Conservation (phyloP, 2,888 invertebrate genomes). For the Phymatocera aterrima region DNA sequence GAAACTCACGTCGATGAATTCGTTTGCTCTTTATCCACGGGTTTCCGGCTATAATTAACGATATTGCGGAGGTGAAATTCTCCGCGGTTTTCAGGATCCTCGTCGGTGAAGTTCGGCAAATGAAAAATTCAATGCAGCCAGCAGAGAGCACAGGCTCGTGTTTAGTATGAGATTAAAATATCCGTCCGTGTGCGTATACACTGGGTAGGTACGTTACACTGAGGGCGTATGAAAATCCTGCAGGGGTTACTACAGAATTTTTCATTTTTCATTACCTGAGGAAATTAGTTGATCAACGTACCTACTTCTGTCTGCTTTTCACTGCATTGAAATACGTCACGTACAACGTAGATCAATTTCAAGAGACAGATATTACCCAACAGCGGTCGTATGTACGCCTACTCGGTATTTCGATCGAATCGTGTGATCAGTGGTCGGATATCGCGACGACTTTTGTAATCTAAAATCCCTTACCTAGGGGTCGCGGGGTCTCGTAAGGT, state of each 20-base stretch:
- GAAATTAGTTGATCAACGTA: too few relatives aligned
- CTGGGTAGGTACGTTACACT: too few relatives aligned
- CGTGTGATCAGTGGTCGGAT: background rate
- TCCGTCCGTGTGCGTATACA: background rate
- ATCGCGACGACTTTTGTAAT: constrained; percentile 12
- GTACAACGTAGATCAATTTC: background rate
- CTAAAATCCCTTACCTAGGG: background rate
- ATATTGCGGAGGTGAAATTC: background rate
- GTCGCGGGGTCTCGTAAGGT: background rate
- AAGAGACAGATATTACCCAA: background rate
- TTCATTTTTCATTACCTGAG: too few relatives aligned
- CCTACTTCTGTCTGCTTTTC: too few relatives aligned
- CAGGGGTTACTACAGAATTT: too few relatives aligned
- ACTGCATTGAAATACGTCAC: too few relatives aligned
- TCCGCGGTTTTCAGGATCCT: background rate
- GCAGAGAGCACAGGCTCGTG: background rate
- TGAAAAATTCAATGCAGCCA: background rate
- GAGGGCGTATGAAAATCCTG: too few relatives aligned
- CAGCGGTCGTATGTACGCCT: background rate
- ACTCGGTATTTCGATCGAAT: background rate
- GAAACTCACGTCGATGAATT: background rate
- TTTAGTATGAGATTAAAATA: background rate
- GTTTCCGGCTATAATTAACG: background rate
- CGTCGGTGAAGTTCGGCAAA: background rate
- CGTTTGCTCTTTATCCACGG: background rate